Evolutionary conservation across 2,113 vertebrate species (phyloP).

Genomic region (Asarcornis scutulata): DNA sequence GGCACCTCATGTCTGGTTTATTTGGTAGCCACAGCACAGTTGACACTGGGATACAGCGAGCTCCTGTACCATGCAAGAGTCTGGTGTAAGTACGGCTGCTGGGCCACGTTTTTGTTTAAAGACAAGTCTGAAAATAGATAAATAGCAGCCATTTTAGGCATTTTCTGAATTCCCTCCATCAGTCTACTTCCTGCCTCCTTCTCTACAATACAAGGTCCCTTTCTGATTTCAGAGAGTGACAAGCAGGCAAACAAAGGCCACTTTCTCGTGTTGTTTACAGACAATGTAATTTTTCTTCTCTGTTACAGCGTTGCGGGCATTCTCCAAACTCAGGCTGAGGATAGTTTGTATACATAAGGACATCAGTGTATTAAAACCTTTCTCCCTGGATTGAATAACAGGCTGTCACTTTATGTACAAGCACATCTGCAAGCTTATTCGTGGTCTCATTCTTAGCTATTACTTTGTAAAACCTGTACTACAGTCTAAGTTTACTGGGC

Average conservation of each 20-base stretch:
- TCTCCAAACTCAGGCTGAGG: neutral
- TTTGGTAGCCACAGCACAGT: neutral
- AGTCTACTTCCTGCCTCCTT: neutral
- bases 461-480: neutral
- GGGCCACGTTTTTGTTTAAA: neutral
- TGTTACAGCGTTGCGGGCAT: neutral
- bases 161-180: neutral
- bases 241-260: neutral
- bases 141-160: neutral
- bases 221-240: neutral
- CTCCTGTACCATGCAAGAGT: neutral
- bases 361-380: neutral
- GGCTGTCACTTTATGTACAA: neutral
- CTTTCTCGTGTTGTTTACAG: rapidly evolving
- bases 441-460: neutral
- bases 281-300: neutral
- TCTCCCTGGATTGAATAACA: neutral
- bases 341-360: neutral
- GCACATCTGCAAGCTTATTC: neutral
- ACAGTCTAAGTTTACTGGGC: neutral
- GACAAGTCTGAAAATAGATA: neutral
- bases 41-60: neutral
- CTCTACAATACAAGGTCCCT: rapidly evolving
- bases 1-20: neutral
- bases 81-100: neutral